These are phyloP conservation scores for Trichosurus vulpecula DNA, from an alignment of 2,797 vertebrate genomes.

Conservation along the genomic window DNA sequence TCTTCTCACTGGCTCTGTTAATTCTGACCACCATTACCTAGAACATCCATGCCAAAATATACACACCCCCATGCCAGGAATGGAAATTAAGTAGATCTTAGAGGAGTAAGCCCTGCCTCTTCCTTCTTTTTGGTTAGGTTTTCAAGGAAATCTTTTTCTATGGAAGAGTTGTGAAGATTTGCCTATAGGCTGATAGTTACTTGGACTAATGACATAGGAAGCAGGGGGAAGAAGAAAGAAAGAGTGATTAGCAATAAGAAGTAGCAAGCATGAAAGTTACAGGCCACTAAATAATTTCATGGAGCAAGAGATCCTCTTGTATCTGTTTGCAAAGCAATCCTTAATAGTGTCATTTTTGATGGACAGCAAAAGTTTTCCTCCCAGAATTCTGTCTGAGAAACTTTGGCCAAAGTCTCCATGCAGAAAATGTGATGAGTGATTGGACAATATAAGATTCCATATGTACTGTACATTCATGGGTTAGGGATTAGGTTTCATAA, in stretches of 20 bases:
- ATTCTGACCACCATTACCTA: background rate
- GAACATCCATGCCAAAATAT: background rate
- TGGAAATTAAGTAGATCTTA: background rate
- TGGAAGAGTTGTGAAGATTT: background rate
- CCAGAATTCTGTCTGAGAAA: background rate
- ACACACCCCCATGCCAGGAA: constrained; percentile 8
- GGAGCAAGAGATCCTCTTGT: constrained; percentile 51
- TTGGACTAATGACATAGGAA: background rate
- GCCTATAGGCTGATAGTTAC: background rate
- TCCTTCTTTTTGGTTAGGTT: background rate
- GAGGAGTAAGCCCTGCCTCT: background rate
- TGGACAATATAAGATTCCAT: background rate
- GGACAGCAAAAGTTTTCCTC: background rate
- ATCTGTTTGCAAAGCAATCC: constrained; percentile 41
- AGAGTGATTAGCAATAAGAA: background rate
- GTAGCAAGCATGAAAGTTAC: background rate
- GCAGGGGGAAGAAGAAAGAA: background rate
- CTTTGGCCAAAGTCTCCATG: background rate
- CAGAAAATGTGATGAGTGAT: background rate
- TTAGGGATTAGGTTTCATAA: constrained; percentile 35
- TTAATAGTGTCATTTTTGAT: background rate
- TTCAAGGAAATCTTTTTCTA: background rate
- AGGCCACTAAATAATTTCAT: constrained; percentile 11
- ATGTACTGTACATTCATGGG: background rate
- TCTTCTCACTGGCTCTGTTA: background rate